Conservation (phyloP, 2,888 invertebrate species). For the Mayetiola destructor region DNA sequence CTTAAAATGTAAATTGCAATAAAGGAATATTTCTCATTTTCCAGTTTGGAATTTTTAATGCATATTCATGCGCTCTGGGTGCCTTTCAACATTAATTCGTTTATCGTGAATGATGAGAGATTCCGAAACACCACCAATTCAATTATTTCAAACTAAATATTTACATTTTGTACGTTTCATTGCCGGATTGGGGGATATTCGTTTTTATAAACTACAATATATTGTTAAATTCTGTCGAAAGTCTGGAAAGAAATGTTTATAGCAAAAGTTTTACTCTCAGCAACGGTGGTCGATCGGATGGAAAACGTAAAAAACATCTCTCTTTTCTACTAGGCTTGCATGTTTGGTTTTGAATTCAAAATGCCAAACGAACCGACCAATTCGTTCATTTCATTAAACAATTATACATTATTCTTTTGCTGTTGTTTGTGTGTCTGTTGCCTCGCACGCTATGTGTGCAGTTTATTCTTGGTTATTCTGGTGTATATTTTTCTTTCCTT, state of each 20-base stretch:
- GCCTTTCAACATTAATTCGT: too few species aligned
- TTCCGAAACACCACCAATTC: too few species aligned
- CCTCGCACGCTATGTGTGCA: neutral
- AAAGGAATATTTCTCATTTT: too few species aligned
- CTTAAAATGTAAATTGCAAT: too few species aligned
- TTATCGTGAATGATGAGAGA: neutral
- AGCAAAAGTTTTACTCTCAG: too few species aligned
- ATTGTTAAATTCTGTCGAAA: too few species aligned
- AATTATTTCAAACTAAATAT: too few species aligned
- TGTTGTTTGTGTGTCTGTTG: neutral
- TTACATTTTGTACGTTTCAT: too few species aligned
- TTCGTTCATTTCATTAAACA: neutral
- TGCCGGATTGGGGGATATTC: too few species aligned
- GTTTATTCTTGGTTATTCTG: neutral
- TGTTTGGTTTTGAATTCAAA: neutral
- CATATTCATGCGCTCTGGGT: constrained; percentile 8
- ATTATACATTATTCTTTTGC: neutral
- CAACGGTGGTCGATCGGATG: neutral
- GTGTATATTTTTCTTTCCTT: neutral
- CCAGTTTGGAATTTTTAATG: too few species aligned
- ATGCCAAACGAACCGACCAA: neutral
- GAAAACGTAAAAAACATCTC: constrained; percentile 13
- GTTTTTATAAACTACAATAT: too few species aligned
- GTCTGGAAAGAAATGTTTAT: too few species aligned
- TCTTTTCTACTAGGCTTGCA: constrained; percentile 9